Conservation (phyloP, 2,888 invertebrate genomes). For the Blastobasis lacticolella region DNA sequence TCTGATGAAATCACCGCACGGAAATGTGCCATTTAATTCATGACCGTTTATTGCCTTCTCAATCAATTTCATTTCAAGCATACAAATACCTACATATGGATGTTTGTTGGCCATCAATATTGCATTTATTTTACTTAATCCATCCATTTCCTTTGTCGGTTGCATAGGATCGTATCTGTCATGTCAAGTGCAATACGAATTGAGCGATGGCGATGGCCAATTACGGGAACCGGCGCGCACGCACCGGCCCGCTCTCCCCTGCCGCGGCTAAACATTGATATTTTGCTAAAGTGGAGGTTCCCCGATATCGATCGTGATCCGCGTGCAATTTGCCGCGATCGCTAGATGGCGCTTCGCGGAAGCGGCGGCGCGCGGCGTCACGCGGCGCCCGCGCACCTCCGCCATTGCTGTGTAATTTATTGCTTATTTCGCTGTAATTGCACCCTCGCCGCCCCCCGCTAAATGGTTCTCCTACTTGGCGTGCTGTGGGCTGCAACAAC, state of each 20-base stretch:
- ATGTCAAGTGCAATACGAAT: too few species aligned
- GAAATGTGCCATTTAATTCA: too few species aligned
- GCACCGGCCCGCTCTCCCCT: too few species aligned
- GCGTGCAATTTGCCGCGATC: constrained; percentile 52
- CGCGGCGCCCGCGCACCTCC: constrained; percentile 48
- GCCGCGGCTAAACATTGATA: not conserved
- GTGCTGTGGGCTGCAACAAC: constrained; percentile 19
- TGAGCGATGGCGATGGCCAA: too few species aligned
- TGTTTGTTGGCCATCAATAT: too few species aligned
- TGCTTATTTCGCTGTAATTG: constrained; percentile 59
- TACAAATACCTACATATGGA: too few species aligned
- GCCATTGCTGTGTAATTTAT: constrained; percentile 38
- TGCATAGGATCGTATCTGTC: too few species aligned
- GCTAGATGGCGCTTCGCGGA: constrained; percentile 62
- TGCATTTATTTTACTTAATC: too few species aligned
- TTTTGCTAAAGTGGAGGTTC: constrained; percentile 10
- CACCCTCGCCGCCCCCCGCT: constrained; percentile 47
- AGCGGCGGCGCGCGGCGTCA: constrained; percentile 46
- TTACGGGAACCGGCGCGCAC: too few species aligned
- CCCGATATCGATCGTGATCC: constrained; percentile 54
- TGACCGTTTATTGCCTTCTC: too few species aligned
- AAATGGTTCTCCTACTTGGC: constrained; percentile 38
- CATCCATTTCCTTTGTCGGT: too few species aligned
- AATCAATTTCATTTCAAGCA: too few species aligned
- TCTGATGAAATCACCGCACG: not conserved